Evolutionary conservation across 2,888 invertebrate genomes (phyloP).

Genomic region (Horisme vitalbata): DNA sequence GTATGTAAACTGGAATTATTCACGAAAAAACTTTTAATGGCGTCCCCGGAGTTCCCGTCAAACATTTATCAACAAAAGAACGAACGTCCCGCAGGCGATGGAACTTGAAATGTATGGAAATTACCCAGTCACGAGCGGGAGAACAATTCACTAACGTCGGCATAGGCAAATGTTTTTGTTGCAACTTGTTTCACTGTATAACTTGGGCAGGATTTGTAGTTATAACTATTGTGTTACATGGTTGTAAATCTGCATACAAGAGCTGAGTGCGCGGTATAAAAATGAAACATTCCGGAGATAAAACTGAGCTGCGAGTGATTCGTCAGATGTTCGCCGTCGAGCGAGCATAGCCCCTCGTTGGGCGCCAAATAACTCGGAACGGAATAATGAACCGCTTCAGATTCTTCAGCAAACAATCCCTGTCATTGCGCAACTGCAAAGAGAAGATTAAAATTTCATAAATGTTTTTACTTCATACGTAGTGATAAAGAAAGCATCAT

Average conservation of each 20-base stretch:
- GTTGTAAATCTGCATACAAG: constrained; percentile 35
- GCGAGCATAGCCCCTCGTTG: constrained; percentile 56
- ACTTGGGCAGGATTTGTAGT: constrained; percentile 66
- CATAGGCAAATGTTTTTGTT: constrained; percentile 82
- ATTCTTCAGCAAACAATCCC: constrained; percentile 63
- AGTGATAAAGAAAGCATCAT: too few relatives aligned
- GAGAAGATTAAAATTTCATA: constrained; percentile 55
- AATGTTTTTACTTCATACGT: constrained; percentile 41
- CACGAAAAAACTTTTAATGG: constrained; percentile 84
- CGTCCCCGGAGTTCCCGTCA: constrained; percentile 82
- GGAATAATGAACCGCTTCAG: constrained; percentile 67
- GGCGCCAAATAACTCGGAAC: constrained; percentile 70
- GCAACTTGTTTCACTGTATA: constrained; percentile 73
- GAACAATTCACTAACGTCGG: constrained; percentile 82
- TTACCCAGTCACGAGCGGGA: constrained; percentile 81
- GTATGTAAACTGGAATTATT: constrained; percentile 83
- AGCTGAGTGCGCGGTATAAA: constrained; percentile 41
- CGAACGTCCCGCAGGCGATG: constrained; percentile 83
- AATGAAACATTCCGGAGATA: constrained; percentile 49
- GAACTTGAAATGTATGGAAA: constrained; percentile 83
- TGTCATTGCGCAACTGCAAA: constrained; percentile 55
- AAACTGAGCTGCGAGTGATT: constrained; percentile 53
- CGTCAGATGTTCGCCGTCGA: constrained; percentile 55
- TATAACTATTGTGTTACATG: constrained; percentile 53
- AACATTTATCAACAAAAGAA: constrained; percentile 84